These are phyloP conservation scores for Echeneis naucrates DNA, from an alignment of 2,797 vertebrate species.

Conservation along the genomic window DNA sequence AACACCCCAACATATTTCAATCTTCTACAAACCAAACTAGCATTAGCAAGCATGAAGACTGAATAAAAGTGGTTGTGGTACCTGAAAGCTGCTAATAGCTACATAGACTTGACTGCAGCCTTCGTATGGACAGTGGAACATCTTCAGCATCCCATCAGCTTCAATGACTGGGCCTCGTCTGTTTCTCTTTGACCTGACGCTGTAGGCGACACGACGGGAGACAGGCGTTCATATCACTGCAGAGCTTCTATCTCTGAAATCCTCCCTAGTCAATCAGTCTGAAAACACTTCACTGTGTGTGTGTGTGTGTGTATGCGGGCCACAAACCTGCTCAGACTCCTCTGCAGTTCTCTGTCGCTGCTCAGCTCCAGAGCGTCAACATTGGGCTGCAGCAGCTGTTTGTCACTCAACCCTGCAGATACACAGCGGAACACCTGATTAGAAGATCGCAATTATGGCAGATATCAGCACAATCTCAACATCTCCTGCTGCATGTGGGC, in stretches of 20 bases:
- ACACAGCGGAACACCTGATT: background rate
- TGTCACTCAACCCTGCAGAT: constrained; percentile 72
- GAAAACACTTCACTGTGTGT: background rate
- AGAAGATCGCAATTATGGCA: background rate
- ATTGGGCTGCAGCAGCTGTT: constrained; percentile 73
- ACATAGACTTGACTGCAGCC: constrained; percentile 93
- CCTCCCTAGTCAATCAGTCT: background rate
- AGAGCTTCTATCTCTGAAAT: background rate
- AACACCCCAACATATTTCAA: background rate
- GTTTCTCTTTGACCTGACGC: constrained; percentile 86
- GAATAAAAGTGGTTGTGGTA: constrained; percentile 44
- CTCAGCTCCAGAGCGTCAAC: constrained; percentile 76
- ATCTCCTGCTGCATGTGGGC: background rate
- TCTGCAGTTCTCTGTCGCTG: constrained; percentile 67
- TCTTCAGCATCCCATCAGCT: constrained; percentile 90
- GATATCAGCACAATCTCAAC: background rate
- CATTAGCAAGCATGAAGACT: background rate
- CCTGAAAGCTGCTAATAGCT: constrained; percentile 94
- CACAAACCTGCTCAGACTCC: constrained; percentile 75
- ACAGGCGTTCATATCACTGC: background rate
- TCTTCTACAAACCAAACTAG: background rate
- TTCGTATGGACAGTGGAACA: constrained; percentile 93
- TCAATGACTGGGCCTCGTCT: constrained; percentile 87
- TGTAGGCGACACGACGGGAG: background rate
- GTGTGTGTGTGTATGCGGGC: fast-evolving